Conservation (phyloP, 2,113 vertebrate genomes). For the Caloenas nicobarica region DNA sequence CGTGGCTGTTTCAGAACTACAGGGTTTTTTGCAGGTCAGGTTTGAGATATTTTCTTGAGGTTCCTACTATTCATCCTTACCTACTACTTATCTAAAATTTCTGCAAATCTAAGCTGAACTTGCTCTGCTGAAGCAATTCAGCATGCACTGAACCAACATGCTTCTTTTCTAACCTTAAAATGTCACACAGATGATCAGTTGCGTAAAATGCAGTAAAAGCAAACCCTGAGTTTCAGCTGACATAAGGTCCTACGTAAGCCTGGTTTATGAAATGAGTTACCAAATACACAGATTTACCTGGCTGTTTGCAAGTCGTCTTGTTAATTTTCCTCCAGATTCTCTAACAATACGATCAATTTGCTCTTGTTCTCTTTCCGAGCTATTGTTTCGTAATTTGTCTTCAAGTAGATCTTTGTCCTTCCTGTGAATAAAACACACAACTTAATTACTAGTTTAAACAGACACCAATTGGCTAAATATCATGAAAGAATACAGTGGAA, state of each 20-base stretch:
- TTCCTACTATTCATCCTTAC: background rate
- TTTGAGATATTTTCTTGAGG: background rate
- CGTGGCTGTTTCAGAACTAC: background rate
- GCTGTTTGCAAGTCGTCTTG: slow-evolving; percentile 82
- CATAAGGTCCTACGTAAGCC: accelerated
- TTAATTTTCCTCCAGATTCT: slow-evolving; percentile 92
- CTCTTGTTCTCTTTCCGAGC: slow-evolving; percentile 86
- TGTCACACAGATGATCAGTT: background rate
- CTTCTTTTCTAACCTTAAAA: background rate
- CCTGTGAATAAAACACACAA: slow-evolving; percentile 68
- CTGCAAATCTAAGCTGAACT: background rate
- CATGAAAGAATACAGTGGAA: background rate
- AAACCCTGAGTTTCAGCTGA: background rate
- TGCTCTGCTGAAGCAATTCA: background rate
- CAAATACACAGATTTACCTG: slow-evolving; percentile 73
- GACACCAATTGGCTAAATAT: background rate
- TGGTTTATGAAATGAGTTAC: background rate
- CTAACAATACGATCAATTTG: slow-evolving; percentile 89
- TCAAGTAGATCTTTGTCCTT: slow-evolving; percentile 87
- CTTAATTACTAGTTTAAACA: background rate
- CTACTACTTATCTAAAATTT: background rate
- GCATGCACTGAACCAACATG: background rate
- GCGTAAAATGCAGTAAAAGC: background rate
- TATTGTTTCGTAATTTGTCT: slow-evolving; percentile 78
- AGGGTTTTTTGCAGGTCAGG: background rate